Evolutionary conservation across 2,113 vertebrate genomes (phyloP), one percentile per base, ranked within the genome.

Genomic region (Felis catus): DNA sequence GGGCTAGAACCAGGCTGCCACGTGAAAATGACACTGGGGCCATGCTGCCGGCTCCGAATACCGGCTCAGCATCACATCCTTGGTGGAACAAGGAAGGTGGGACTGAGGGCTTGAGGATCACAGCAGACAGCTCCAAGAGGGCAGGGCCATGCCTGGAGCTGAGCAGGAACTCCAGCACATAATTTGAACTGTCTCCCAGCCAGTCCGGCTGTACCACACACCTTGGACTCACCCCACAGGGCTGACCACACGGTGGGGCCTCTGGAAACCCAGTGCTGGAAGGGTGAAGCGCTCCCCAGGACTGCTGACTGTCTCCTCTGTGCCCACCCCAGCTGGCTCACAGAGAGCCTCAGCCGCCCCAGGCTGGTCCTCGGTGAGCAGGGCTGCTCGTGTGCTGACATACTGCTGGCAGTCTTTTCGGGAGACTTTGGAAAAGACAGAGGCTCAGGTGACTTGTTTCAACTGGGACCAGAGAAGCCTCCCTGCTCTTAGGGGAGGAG

Each of bases 371-470:
- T 27, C 21, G 9, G 39, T 0, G 2, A 79, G 36, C 90, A 33
- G 23, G 15, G 87, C 71, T 36, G 18, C 85, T 27, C 0, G 1
- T 0, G 8, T 55, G 13, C 89, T 95, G 97, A 96, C 45, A 70
- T 80, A 89, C 9, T 27, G 27, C 97, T 98, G 98, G 95, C 97
- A 97, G 79, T 0, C 73, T 91, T 78, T 21, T 85, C 41, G 78
- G 96, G 95, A 96, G 45, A 98, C 98, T 98, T 73, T 94, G 96
- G 96, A 98, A 97, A 97, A 92, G 85, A 86, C 95, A 81, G 91
- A 91, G 93, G 97, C 97, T 98, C 89, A 89, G 78, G 94, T 96
- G 95, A 95, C 86, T 89, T 98, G 96, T 98, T 98, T 98, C 98
- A 98, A 98, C 98, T 98, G 98, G 76, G 1, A 63, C 92, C 94